Percentiles rank a stretch among this genome's conserved stretches.
phyloP scores from a whole-genome alignment of 2,888 invertebrate species.

The Eutolmus rufibarbis region DNA sequence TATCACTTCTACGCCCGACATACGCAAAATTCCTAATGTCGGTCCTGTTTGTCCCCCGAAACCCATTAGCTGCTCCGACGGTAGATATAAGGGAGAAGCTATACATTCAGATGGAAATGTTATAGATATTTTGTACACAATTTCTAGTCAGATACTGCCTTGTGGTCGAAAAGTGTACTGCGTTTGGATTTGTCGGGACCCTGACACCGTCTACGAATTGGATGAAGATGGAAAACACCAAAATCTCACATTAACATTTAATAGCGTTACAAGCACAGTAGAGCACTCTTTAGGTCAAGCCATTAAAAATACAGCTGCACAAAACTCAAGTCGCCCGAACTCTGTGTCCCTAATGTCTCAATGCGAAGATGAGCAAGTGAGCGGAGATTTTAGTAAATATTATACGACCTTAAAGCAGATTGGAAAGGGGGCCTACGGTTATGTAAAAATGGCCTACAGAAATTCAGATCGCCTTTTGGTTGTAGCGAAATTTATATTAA shows the following conservation, averaged over 20 bases:
- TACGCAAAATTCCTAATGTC: slow-evolving; percentile 34
- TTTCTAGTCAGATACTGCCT: slow-evolving; percentile 65
- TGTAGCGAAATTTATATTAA: slow-evolving; percentile 75
- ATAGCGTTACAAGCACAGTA: slow-evolving; percentile 62
- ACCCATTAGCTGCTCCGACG: slow-evolving; percentile 49
- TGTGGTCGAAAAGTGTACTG: slow-evolving; percentile 67
- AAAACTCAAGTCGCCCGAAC: slow-evolving; percentile 64
- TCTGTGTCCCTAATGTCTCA: slow-evolving; percentile 67
- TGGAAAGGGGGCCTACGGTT: slow-evolving; percentile 74
- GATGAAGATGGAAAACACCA: slow-evolving; percentile 52
- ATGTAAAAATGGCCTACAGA: slow-evolving; percentile 73
- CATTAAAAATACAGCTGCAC: slow-evolving; percentile 52
- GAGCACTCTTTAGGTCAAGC: slow-evolving; percentile 58
- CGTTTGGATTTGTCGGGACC: slow-evolving; percentile 69
- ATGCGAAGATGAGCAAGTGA: slow-evolving; percentile 65
- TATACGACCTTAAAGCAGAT: slow-evolving; percentile 72
- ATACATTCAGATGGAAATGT: slow-evolving; percentile 53
- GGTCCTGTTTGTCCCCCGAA: slow-evolving; percentile 42
- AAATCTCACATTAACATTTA: slow-evolving; percentile 61
- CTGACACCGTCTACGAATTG: slow-evolving; percentile 54
- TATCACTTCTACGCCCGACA: slow-evolving; percentile 48
- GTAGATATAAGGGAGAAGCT: slow-evolving; percentile 53
- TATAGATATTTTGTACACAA: slow-evolving; percentile 63
- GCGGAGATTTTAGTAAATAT: slow-evolving; percentile 67
- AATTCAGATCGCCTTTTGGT: slow-evolving; percentile 69